Evolutionary conservation across 2,113 vertebrate species (phyloP).

Genomic region (Loxodonta africana): DNA sequence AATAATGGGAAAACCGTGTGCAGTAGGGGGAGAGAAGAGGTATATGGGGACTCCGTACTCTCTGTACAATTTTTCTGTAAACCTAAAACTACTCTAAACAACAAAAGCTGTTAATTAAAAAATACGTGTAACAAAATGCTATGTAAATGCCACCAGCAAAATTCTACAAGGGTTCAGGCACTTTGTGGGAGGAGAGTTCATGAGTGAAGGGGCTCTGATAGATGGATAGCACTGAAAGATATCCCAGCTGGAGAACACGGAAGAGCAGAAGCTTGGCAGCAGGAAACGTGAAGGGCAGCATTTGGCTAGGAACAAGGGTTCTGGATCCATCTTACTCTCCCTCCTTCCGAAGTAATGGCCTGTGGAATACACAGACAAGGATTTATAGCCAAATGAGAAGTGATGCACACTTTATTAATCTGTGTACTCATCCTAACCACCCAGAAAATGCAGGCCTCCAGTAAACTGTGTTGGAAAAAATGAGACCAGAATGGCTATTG

Average conservation of each 20-base stretch:
- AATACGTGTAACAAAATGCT: not conserved
- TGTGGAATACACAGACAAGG: slow-evolving; percentile 3
- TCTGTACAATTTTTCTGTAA: not conserved
- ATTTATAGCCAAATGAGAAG: slow-evolving; percentile 3
- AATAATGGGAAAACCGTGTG: not conserved
- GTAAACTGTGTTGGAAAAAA: not conserved
- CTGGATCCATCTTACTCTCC: not conserved
- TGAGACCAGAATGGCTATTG: not conserved
- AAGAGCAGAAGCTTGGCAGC: not conserved
- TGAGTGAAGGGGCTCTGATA: not conserved
- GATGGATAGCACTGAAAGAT: not conserved
- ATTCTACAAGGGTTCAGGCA: not conserved
- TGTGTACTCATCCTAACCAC: not conserved
- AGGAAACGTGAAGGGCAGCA: not conserved
- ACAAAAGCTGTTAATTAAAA: not conserved
- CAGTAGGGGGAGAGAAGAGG: not conserved
- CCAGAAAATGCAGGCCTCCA: not conserved
- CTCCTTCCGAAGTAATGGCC: not conserved
- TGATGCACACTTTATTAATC: not conserved
- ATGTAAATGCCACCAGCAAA: slow-evolving; percentile 42
- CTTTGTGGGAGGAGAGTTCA: not conserved
- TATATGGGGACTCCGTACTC: not conserved
- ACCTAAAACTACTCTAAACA: slow-evolving; percentile 27
- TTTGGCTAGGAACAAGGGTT: not conserved
- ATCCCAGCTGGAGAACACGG: not conserved